Percentiles rank a stretch among this genome's conserved stretches.
Conservation (phyloP, 1,140 invertebrate genomes). For the Plodia interpunctella region DNA sequence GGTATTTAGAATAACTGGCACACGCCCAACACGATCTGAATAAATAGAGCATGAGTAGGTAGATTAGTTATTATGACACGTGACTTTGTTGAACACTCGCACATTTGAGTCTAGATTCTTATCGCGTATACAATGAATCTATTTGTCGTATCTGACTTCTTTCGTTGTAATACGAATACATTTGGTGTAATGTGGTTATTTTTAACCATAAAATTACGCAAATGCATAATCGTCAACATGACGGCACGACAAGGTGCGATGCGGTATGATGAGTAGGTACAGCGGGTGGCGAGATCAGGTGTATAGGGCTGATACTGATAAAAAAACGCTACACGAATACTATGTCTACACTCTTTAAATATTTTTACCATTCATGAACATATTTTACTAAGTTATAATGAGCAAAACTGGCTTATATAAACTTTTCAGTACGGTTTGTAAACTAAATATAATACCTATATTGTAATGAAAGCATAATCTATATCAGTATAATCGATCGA, state of each 20-base stretch:
- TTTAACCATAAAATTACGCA: slow-evolving; percentile 18
- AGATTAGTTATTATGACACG: slow-evolving; percentile 59
- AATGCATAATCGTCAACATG: slow-evolving; percentile 17
- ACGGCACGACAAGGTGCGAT: slow-evolving; percentile 19
- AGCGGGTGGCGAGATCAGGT: not conserved
- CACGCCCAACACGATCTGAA: slow-evolving; percentile 40
- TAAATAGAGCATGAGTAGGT: slow-evolving; percentile 54
- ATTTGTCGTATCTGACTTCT: not conserved
- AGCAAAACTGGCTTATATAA: no score
- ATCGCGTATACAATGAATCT: slow-evolving; percentile 32
- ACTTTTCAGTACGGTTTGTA: no score
- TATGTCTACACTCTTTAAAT: not conserved
- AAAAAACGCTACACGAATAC: not conserved
- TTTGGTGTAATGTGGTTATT: not conserved
- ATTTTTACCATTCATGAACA: no score
- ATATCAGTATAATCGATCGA: slow-evolving; percentile 15
- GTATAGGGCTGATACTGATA: slow-evolving; percentile 20
- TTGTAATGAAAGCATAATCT: slow-evolving; percentile 20
- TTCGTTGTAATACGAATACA: not conserved
- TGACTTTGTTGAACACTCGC: slow-evolving; percentile 47
- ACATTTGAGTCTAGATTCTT: slow-evolving; percentile 28
- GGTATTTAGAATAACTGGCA: slow-evolving; percentile 55
- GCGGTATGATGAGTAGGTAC: slow-evolving; percentile 7
- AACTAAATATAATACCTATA: not conserved
- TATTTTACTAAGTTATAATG: no score